A percentile compares a stretch with the other conserved stretches of the same genome.
Evolutionary conservation across 2,888 invertebrate genomes (phyloP).

Genomic region (Masnerella sp.): DNA sequence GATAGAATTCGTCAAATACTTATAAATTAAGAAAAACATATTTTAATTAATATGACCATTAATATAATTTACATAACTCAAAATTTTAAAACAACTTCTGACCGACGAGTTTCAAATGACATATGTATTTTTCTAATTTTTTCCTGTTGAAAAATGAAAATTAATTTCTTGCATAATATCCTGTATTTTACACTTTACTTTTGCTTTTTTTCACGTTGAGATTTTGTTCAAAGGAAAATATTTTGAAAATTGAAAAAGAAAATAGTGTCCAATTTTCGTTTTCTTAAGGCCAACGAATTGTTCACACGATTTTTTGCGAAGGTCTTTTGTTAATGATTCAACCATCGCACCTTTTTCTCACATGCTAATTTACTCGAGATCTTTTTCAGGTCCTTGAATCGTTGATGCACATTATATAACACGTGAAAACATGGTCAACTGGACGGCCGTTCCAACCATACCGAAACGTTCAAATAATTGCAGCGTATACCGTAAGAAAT

Average conservation of each 20-base stretch:
- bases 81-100: too few species aligned
- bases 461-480: conserved; percentile 23
- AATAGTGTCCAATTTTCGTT: neutral
- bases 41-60: too few species aligned
- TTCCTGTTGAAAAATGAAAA: too few species aligned
- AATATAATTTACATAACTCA: too few species aligned
- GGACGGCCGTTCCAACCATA: conserved; percentile 1
- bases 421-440: conserved; percentile 27
- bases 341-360: conserved; percentile 24
- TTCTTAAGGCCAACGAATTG: too few species aligned
- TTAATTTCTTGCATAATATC: too few species aligned
- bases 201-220: too few species aligned
- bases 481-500: neutral
- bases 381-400: conserved; percentile 39
- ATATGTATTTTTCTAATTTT: neutral
- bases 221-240: too few species aligned
- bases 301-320: conserved; percentile 9
- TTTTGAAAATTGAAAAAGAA: neutral
- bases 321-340: conserved; percentile 26
- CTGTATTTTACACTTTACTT: too few species aligned
- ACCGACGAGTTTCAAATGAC: neutral
- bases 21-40: too few species aligned
- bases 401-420: conserved; percentile 26
- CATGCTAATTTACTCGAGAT: conserved; percentile 17
- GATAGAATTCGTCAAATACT: too few species aligned